Conservation (phyloP, 2,888 invertebrate genomes). For the Diplolepis rosae region DNA sequence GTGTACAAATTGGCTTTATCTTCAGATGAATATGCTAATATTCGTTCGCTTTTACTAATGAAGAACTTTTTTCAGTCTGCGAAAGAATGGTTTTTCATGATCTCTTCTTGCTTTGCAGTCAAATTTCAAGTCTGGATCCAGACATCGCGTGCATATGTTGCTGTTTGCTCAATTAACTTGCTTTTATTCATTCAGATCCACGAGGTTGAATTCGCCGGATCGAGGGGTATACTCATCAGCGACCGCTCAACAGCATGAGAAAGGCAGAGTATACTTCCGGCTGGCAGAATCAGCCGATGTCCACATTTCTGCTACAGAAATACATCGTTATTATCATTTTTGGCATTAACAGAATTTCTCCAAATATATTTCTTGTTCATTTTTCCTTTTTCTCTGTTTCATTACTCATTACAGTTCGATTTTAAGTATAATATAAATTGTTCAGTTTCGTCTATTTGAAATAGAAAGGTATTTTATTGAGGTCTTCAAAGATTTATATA, state of each 20-base stretch:
- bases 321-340: constrained; percentile 5
- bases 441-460: too few species aligned
- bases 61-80: constrained; percentile 66
- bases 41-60: constrained; percentile 54
- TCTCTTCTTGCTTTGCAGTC: constrained; percentile 48
- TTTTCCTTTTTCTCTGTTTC: background rate
- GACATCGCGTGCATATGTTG: constrained; percentile 38
- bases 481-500: too few species aligned
- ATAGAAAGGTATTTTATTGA: too few species aligned
- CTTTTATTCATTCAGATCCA: constrained; percentile 67
- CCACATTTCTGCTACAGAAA: constrained; percentile 40
- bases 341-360: background rate
- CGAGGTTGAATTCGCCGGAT: constrained; percentile 68
- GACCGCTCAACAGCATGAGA: constrained; percentile 74
- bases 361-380: background rate
- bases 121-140: constrained; percentile 51
- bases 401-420: background rate
- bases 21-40: constrained; percentile 24
- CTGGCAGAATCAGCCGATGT: constrained; percentile 69
- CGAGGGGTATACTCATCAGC: constrained; percentile 73
- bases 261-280: constrained; percentile 73
- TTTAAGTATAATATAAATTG: too few species aligned
- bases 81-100: constrained; percentile 45
- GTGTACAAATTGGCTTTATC: constrained; percentile 27
- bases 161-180: constrained; percentile 39